Conservation (phyloP, 2,797 vertebrate species). For the Simalia tracyae region DNA sequence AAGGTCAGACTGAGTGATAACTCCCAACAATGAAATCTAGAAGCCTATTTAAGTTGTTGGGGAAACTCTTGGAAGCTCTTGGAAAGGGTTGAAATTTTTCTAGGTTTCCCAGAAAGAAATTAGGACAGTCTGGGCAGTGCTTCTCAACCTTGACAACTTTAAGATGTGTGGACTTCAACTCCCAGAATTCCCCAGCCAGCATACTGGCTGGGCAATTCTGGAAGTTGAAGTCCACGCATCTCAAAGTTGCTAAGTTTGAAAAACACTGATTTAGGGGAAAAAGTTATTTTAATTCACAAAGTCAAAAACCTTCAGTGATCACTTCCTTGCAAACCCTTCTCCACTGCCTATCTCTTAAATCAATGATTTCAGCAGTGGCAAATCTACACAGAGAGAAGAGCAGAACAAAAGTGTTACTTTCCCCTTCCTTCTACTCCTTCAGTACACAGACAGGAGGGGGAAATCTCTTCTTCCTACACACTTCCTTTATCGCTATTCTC, state of each 20-base stretch:
- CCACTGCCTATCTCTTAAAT: not conserved
- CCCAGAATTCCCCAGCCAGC: not conserved
- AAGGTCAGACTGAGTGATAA: not conserved
- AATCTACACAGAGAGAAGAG: not conserved
- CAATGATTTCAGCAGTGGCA: not conserved
- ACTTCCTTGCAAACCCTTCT: not conserved
- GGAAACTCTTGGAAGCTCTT: not conserved
- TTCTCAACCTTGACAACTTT: not conserved
- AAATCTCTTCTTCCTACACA: no score
- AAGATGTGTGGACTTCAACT: not conserved
- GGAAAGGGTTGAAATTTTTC: not conserved
- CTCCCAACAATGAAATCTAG: not conserved
- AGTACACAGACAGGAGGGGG: no score
- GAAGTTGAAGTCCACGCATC: not conserved
- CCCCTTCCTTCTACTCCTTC: no score
- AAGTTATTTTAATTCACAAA: not conserved
- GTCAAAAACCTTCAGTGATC: not conserved
- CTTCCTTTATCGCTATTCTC: no score
- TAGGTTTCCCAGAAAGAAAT: not conserved
- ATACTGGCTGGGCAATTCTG: not conserved
- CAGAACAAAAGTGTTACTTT: not conserved
- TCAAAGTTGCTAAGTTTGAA: not conserved
- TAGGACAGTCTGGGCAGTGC: not conserved
- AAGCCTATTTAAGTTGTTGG: not conserved
- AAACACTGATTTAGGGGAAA: not conserved